These are phyloP conservation scores for Watsonalla binaria DNA, from an alignment of 2,888 invertebrate genomes.

Conservation along the genomic window DNA sequence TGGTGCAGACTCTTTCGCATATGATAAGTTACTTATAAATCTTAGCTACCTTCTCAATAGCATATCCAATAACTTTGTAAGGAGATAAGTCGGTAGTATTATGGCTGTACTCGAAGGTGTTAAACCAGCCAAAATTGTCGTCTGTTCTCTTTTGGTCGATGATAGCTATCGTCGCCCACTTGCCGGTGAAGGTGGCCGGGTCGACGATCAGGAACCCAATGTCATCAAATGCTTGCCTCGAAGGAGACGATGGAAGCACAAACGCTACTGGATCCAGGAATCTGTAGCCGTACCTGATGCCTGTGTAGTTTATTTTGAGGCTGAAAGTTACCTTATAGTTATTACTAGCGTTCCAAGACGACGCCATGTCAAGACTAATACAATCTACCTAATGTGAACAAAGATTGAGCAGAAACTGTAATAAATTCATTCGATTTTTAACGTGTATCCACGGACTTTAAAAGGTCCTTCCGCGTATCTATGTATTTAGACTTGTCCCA, in stretches of 20 bases:
- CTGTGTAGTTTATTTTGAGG: constrained; percentile 40
- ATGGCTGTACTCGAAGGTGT: constrained; percentile 10
- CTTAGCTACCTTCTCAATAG: constrained; percentile 33
- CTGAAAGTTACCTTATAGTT: constrained; percentile 28
- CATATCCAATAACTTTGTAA: constrained; percentile 46
- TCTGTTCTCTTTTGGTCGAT: constrained; percentile 41
- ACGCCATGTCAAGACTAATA: too few relatives aligned
- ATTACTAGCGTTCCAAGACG: neutral
- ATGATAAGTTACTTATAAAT: neutral
- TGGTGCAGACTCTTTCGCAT: neutral
- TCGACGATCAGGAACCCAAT: constrained; percentile 49
- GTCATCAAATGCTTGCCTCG: constrained; percentile 50
- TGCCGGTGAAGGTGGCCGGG: constrained; percentile 2
- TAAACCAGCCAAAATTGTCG: constrained; percentile 40
- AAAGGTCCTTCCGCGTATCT: too few relatives aligned
- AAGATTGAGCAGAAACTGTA: too few relatives aligned
- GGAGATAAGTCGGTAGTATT: constrained; percentile 7
- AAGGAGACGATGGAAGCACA: constrained; percentile 34
- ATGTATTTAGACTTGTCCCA: too few relatives aligned
- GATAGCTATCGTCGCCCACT: constrained; percentile 29
- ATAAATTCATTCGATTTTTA: too few relatives aligned
- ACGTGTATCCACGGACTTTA: too few relatives aligned
- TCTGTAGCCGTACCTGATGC: constrained; percentile 29
- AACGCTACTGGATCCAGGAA: constrained; percentile 31
- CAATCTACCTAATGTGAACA: too few relatives aligned